Evolutionary conservation across 2,797 vertebrate genomes (phyloP).

Genomic region (Podarcis lilfordi): DNA sequence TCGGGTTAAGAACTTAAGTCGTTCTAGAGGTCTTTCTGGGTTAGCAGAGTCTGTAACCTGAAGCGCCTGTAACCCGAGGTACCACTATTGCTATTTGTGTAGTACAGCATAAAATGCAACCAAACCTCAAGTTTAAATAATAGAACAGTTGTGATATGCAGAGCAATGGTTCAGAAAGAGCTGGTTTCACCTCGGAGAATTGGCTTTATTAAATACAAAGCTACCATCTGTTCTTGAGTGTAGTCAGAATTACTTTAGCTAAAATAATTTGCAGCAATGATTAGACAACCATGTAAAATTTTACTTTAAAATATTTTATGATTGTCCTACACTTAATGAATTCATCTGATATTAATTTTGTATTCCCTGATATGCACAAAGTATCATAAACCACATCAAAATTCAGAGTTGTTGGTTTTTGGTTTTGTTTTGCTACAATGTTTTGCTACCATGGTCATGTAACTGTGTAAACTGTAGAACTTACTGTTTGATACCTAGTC

Average conservation of each 20-base stretch:
- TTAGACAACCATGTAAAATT: background rate
- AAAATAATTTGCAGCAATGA: background rate
- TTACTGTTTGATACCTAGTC: background rate
- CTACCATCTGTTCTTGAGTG: background rate
- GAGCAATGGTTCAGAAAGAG: background rate
- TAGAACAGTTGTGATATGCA: background rate
- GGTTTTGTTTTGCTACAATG: background rate
- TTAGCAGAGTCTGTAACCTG: too few relatives aligned
- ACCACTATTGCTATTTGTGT: background rate
- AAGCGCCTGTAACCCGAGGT: too few relatives aligned
- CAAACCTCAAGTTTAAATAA: slow-evolving; percentile 16
- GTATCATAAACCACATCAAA: background rate
- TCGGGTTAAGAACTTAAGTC: too few relatives aligned
- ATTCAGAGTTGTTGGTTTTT: background rate
- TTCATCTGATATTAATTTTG: background rate
- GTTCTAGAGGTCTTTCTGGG: too few relatives aligned
- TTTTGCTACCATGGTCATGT: background rate
- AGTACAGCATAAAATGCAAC: background rate
- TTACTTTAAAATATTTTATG: background rate
- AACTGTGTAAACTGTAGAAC: background rate
- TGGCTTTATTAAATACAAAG: slow-evolving; percentile 9
- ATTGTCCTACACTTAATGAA: background rate
- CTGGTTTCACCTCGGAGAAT: slow-evolving; percentile 9
- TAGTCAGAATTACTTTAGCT: background rate
- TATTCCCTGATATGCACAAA: background rate